These are phyloP conservation scores for Dreissena rostriformis DNA, from an alignment of 1,140 invertebrate species.

Conservation along the genomic window DNA sequence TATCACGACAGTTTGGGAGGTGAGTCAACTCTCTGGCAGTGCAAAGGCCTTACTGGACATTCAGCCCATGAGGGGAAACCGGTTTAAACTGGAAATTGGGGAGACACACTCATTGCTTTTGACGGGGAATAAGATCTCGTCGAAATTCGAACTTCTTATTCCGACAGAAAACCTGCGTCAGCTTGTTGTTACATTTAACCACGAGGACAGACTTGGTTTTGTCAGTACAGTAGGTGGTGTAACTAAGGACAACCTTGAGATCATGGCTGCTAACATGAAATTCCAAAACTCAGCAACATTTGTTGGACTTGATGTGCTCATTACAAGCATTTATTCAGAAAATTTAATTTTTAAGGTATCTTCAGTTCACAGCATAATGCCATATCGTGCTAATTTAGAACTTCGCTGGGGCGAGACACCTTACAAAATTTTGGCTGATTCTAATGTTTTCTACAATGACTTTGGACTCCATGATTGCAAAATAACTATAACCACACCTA, in stretches of 20 bases:
- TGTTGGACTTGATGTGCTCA: slow-evolving; percentile 43
- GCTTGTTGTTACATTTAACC: slow-evolving; percentile 40
- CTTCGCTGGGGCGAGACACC: slow-evolving; percentile 55
- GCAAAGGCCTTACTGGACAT: slow-evolving; percentile 25
- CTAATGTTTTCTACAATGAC: slow-evolving; percentile 40
- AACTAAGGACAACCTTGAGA: slow-evolving; percentile 57
- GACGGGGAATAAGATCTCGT: slow-evolving; percentile 4
- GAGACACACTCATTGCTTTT: slow-evolving; percentile 8
- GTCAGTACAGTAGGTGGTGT: slow-evolving; percentile 41
- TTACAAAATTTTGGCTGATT: slow-evolving; percentile 35
- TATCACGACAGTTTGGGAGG: slow-evolving; percentile 30
- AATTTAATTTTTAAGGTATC: slow-evolving; percentile 58
- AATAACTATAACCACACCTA: slow-evolving; percentile 57
- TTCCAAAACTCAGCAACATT: slow-evolving; percentile 39
- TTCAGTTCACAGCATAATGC: slow-evolving; percentile 57
- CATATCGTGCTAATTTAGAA: slow-evolving; percentile 52
- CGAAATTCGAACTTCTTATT: slow-evolving; percentile 41
- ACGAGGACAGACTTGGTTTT: slow-evolving; percentile 59
- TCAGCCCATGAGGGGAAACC: slow-evolving; percentile 24
- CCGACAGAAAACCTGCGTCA: slow-evolving; percentile 34
- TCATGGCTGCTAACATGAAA: slow-evolving; percentile 54
- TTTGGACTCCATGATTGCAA: slow-evolving; percentile 46
- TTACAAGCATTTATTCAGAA: slow-evolving; percentile 52
- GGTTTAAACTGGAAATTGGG: slow-evolving; percentile 41
- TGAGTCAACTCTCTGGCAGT: slow-evolving; percentile 2